Percentiles rank a stretch among this genome's conserved stretches.
Conservation (phyloP, 64 coral and sea anemone species). For the Stichodactyla mertensii region DNA sequence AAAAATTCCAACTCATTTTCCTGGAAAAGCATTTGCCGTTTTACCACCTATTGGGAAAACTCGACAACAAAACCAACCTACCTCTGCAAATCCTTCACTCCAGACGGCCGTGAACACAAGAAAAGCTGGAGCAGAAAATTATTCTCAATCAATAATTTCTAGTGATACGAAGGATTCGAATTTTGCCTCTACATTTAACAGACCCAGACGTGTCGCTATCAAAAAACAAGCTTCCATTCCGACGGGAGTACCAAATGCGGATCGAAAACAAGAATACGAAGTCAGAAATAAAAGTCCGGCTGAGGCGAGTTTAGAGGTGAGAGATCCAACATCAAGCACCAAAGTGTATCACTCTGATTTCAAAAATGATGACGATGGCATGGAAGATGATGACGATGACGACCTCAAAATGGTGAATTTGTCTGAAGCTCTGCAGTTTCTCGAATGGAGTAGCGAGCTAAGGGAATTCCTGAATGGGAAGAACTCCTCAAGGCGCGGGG, state of each 20-base stretch:
- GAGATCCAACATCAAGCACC: too few relatives aligned
- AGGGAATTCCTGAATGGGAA: background rate
- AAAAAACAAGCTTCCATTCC: background rate
- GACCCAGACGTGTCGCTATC: background rate
- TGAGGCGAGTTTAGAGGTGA: background rate
- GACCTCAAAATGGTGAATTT: background rate
- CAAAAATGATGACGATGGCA: background rate
- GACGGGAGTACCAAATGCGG: background rate
- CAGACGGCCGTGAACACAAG: background rate
- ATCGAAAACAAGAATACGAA: background rate
- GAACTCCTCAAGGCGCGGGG: background rate
- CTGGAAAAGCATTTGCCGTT: background rate
- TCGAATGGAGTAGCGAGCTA: background rate
- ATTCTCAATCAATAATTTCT: background rate
- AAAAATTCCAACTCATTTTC: constrained; percentile 1
- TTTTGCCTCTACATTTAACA: background rate
- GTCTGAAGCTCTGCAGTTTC: background rate
- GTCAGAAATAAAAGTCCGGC: background rate
- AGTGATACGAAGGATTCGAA: background rate
- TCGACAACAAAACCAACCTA: background rate
- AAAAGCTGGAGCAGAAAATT: background rate
- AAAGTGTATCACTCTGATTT: background rate
- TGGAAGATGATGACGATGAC: background rate
- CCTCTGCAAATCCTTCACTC: background rate
- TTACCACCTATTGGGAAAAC: background rate